Conservation (phyloP, 2,797 vertebrate genomes). For the Protosalanx chinensis region DNA sequence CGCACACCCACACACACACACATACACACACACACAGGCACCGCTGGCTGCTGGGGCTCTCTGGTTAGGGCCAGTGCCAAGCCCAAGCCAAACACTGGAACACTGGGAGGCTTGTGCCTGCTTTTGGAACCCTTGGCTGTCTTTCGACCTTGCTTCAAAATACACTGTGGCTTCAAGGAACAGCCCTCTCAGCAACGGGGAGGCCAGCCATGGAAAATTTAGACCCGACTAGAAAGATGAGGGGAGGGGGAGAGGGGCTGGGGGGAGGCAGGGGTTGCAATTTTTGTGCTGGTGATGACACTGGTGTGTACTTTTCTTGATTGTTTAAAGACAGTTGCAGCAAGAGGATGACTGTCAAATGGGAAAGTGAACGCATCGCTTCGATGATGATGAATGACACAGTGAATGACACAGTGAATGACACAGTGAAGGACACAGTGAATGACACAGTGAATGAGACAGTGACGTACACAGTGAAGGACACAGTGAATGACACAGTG, state of each 20-base stretch:
- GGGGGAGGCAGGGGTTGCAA: conserved; percentile 38
- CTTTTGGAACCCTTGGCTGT: conserved; percentile 69
- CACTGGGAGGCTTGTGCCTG: conserved; percentile 72
- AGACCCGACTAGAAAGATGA: conserved; percentile 65
- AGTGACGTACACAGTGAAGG: too few relatives aligned
- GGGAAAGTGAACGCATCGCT: conserved; percentile 60
- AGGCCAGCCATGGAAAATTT: conserved; percentile 74
- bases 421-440: too few relatives aligned
- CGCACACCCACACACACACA: conserved; percentile 29
- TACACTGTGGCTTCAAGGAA: conserved; percentile 79
- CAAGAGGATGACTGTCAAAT: conserved; percentile 44
- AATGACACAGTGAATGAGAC: too few relatives aligned
- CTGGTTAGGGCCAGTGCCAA: conserved; percentile 72
- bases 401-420: too few relatives aligned
- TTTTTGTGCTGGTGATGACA: conserved; percentile 69
- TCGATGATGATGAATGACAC: not conserved
- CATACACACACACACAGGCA: conserved; percentile 52
- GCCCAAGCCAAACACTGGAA: conserved; percentile 69
- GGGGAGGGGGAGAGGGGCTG: conserved; percentile 19
- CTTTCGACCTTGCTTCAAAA: conserved; percentile 76
- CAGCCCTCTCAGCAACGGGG: conserved; percentile 79
- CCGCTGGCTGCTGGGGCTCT: conserved; percentile 66
- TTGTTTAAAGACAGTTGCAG: conserved; percentile 67
- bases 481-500: too few relatives aligned
- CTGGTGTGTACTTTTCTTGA: conserved; percentile 59